Conservation (phyloP, 2,888 invertebrate species). For the Rutpela maculata region DNA sequence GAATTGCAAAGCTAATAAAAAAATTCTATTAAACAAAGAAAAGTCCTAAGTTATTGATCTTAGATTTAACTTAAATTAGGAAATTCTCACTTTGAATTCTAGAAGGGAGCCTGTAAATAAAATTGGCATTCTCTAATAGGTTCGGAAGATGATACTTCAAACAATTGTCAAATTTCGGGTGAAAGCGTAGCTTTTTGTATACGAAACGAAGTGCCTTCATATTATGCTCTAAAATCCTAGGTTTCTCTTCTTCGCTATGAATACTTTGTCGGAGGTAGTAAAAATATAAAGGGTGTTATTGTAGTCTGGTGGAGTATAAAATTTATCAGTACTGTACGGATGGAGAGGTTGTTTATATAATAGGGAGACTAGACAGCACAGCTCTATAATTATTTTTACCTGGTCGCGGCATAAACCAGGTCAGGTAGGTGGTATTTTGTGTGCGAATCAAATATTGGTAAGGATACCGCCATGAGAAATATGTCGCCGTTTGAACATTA, state of each 20-base stretch:
- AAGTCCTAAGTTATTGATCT: no score
- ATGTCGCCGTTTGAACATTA: neutral
- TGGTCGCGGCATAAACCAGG: conserved; percentile 37
- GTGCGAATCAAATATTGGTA: conserved; percentile 35
- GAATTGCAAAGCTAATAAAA: no score
- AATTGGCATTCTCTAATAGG: no score
- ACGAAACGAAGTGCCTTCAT: no score
- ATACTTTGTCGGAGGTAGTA: conserved; percentile 14
- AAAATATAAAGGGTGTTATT: conserved; percentile 31
- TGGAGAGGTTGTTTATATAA: conserved; percentile 37
- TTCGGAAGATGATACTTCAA: neutral
- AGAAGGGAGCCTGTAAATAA: no score
- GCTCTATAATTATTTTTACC: conserved; percentile 52
- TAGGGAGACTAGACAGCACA: conserved; percentile 39
- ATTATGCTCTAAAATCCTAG: neutral
- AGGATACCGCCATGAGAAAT: conserved; percentile 21
- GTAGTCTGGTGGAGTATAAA: conserved; percentile 31
- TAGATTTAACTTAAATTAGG: no score
- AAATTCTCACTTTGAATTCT: no score
- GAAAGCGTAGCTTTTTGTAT: neutral
- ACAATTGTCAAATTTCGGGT: neutral
- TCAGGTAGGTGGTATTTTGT: conserved; percentile 46
- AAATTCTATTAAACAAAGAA: no score
- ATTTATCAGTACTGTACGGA: conserved; percentile 38
- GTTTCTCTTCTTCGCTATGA: neutral